These are phyloP conservation scores for Neomonachus schauinslandi DNA, from an alignment of 2,113 vertebrate genomes.

Conservation along the genomic window DNA sequence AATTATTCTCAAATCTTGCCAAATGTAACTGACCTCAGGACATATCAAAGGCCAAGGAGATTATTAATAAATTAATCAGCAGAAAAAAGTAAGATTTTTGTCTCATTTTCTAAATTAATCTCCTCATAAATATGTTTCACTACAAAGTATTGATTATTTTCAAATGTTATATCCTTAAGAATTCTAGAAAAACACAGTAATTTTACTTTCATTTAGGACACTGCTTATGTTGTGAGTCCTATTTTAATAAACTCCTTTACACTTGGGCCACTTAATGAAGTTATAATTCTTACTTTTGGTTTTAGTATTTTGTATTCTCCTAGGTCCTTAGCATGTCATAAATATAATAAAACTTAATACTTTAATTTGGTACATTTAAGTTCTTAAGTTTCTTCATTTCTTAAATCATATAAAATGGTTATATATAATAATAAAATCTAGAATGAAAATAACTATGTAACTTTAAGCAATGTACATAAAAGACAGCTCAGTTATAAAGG, in stretches of 20 bases:
- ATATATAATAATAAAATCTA: neutral
- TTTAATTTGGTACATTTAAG: conserved; percentile 4
- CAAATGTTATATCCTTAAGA: neutral
- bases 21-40: neutral
- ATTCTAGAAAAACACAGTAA: neutral
- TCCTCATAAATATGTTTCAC: neutral
- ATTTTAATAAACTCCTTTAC: conserved; percentile 13
- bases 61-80: neutral
- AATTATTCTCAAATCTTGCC: neutral
- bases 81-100: neutral
- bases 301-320: neutral
- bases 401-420: conserved; percentile 9
- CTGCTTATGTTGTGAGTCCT: neutral
- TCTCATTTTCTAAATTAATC: neutral
- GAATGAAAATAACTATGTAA: neutral
- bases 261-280: neutral
- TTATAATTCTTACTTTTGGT: neutral
- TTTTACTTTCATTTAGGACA: neutral
- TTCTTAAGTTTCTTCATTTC: conserved; percentile 12
- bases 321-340: neutral
- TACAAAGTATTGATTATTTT: neutral
- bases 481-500: neutral
- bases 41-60: neutral
- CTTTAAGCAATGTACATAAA: neutral
- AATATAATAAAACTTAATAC: neutral